phyloP scores from a whole-genome alignment of 2,888 invertebrate genomes.

The Pemphredon lugubris region DNA sequence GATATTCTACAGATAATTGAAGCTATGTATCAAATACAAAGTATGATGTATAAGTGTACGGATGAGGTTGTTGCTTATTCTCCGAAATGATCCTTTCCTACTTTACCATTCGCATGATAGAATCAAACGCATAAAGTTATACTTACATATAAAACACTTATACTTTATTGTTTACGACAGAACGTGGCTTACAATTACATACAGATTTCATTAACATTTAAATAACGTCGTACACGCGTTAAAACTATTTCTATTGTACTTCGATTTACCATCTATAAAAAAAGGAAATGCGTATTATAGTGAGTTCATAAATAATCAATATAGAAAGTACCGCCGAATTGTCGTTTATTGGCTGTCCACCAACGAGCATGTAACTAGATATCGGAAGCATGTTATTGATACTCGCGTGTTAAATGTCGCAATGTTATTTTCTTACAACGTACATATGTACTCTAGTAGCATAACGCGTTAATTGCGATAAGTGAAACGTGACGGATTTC shows the following conservation, averaged over 20 bases:
- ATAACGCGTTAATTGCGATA: no score
- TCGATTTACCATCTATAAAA: slow-evolving; percentile 20
- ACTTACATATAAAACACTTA: slow-evolving; percentile 45
- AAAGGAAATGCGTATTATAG: slow-evolving; percentile 23
- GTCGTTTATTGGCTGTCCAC: slow-evolving; percentile 1
- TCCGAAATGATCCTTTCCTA: slow-evolving; percentile 19
- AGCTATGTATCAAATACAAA: slow-evolving; percentile 73
- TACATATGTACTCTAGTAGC: no score
- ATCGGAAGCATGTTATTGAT: slow-evolving; percentile 14
- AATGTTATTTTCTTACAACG: no score
- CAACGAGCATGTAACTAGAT: slow-evolving; percentile 28
- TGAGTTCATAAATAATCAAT: slow-evolving; percentile 27
- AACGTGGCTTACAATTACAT: slow-evolving; percentile 29
- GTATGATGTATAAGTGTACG: slow-evolving; percentile 70
- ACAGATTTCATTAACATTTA: slow-evolving; percentile 42
- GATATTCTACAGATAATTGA: slow-evolving; percentile 48
- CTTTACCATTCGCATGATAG: slow-evolving; percentile 2
- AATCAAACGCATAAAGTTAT: not conserved
- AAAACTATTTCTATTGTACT: slow-evolving; percentile 35
- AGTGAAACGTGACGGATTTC: no score
- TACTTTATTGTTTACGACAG: slow-evolving; percentile 45
- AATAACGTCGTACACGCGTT: slow-evolving; percentile 29
- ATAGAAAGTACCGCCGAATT: slow-evolving; percentile 20
- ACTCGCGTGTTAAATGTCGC: slow-evolving; percentile 22
- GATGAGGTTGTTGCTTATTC: slow-evolving; percentile 45